Conservation (phyloP, 2,888 invertebrate species). For the Mythimna ferrago region DNA sequence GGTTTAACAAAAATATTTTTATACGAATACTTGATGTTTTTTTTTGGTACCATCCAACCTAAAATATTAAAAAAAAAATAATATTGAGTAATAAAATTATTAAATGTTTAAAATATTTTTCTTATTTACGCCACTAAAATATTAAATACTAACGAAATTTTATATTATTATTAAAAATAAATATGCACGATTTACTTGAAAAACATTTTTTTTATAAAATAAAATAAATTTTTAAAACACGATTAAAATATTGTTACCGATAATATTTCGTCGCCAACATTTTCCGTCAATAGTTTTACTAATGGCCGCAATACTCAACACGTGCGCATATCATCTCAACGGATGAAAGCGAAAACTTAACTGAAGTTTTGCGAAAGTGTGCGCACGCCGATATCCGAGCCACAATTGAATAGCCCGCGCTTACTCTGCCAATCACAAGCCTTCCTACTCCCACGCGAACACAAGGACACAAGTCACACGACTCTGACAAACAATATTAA, state of each 20-base stretch:
- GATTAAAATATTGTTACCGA: conserved; percentile 56
- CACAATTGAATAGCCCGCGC: conserved; percentile 87
- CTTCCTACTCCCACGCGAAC: conserved; percentile 74
- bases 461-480: conserved; percentile 81
- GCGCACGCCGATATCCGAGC: conserved; percentile 78
- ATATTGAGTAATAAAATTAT: too few relatives aligned
- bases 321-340: conserved; percentile 79
- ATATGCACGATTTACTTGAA: too few relatives aligned
- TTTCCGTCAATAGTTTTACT: conserved; percentile 48
- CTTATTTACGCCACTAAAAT: too few relatives aligned
- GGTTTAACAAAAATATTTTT: background rate
- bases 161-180: too few relatives aligned
- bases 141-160: too few relatives aligned
- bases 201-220: background rate
- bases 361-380: conserved; percentile 85
- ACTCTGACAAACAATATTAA: conserved; percentile 70
- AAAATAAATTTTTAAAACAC: background rate
- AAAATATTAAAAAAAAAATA: too few relatives aligned
- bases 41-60: too few relatives aligned
- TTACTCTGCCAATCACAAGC: conserved; percentile 77
- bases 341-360: conserved; percentile 86
- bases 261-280: conserved; percentile 55
- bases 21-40: background rate
- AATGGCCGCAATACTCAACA: conserved; percentile 65
- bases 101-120: too few relatives aligned